Evolutionary conservation across 2,888 invertebrate genomes (phyloP), one percentile per base, ranked within the genome.

Genomic region (Seira musarum): DNA sequence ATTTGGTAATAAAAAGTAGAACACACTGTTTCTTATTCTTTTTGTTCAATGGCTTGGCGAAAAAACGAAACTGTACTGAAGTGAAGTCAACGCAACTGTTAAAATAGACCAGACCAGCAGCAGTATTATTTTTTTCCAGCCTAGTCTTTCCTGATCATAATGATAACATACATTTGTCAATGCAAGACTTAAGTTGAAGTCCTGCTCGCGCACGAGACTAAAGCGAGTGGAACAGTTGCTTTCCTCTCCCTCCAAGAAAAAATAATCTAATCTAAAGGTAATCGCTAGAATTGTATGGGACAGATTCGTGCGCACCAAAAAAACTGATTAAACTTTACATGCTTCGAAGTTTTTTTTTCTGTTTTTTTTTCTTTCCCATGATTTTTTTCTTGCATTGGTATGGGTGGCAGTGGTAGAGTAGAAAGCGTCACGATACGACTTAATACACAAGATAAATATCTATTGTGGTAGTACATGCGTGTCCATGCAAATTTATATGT

Each of bases 391-490:
- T n/a, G 15, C 13, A 5, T 10, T 60, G 60, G 21, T 60, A 8
- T 30, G 30, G 60, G 21, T 60, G 13, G 22, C 25, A 6, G 30
- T 30, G 57, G 63, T 35, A 61, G 19, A 30, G 69, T 53, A 22
- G 35, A n/a, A 67, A 40, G 40, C 72, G 60, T 74, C 71, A 61
- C 46, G 80, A 74, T 74, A 80, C 49, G 35, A 66, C 70, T 74
- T 70, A 80, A 73, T 73, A 65, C 17, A 71, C 60, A 24, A 25
- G 65, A 73, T 72, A 30, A 57, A 57, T 60, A 60, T 60, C 60
- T 60, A 19, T 60, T 49, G 49, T 49, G 21, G 6, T 53, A 13
- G 53, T 8, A 53, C 17, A 53, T 53, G 17, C 15, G 53, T 17
- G 15, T n/a, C 60, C 49, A 49, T 30, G 30, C 49, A 49, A n/a